Conservation (phyloP, 2,797 vertebrate genomes). For the Nasua narica region DNA sequence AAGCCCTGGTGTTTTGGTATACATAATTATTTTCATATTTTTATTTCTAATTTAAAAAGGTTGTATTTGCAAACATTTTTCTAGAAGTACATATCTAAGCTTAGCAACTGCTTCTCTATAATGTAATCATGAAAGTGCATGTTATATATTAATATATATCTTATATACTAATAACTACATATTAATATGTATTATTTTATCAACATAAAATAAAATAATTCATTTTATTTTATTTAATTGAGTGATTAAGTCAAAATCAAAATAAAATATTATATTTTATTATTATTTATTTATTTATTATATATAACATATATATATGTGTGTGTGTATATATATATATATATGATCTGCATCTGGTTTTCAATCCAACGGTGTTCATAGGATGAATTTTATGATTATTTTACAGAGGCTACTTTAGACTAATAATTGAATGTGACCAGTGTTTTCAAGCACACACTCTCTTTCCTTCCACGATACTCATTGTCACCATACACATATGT, state of each 20-base stretch:
- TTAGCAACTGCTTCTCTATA: neutral
- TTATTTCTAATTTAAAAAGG: neutral
- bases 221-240: no score
- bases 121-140: neutral
- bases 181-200: no score
- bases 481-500: neutral
- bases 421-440: neutral
- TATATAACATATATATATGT: no score
- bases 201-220: no score
- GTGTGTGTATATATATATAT: neutral
- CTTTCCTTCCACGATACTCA: neutral
- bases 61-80: neutral
- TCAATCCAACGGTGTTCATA: neutral
- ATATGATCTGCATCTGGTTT: neutral
- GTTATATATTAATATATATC: neutral
- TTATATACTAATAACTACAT: no score
- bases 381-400: neutral
- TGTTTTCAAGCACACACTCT: neutral
- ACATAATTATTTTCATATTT: neutral
- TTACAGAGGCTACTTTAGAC: neutral
- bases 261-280: no score
- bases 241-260: no score
- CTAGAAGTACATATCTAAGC: neutral
- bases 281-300: no score
- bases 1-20: neutral